Base-by-base conservation (phyloP, 2,113 vertebrate species). In the Heterocephalus glaber region DNA sequence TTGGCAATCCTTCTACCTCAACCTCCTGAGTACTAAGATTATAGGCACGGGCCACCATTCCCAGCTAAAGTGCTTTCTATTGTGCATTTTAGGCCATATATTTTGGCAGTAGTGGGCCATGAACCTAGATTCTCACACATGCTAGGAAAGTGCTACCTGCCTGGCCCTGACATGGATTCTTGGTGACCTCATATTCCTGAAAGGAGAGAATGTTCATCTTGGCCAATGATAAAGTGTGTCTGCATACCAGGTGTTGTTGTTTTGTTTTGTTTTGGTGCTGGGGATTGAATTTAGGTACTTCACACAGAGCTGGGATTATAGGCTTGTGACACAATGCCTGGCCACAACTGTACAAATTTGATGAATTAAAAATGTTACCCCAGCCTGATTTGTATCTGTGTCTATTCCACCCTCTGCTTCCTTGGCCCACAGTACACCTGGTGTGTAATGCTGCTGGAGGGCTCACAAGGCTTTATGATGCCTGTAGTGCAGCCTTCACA, bases 391-490 rank as follows among this genome's bases (percentile, higher is more conserved):
- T 60, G 58, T 38, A 66, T 41, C 24, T 68, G 19, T n/a, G 8
- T 54, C 28, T 52, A 0, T 22, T 38, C 61, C 47, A 4, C 11
- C 17, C 77, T 81, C 56, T 86, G 33, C 63, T 80, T n/a, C 4
- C 17, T 11, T 6, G 16, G 12, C 58, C 68, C 74, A 49, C 7
- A 17, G 10, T 26, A 3, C n/a, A 17, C 19, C 63, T 28, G n/a
- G 35, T 35, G 52, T 60, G 44, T 38, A 52, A 47, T 5, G 2
- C 41, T 4, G 56, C 14, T 1, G 96, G 22, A 41, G 58, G 7
- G 16, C 41, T 60, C 8, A 1, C 14, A 2, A 24, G 4, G 2
- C 7, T 52, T 26, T 14, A 0, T 0, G 68, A 79, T 52, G 52
- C 52, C 44, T 41, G 44, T 61, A 47, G 61, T 77, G 17, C 60